Conservation (phyloP, 2,888 invertebrate species). For the Electrophaes corylata region DNA sequence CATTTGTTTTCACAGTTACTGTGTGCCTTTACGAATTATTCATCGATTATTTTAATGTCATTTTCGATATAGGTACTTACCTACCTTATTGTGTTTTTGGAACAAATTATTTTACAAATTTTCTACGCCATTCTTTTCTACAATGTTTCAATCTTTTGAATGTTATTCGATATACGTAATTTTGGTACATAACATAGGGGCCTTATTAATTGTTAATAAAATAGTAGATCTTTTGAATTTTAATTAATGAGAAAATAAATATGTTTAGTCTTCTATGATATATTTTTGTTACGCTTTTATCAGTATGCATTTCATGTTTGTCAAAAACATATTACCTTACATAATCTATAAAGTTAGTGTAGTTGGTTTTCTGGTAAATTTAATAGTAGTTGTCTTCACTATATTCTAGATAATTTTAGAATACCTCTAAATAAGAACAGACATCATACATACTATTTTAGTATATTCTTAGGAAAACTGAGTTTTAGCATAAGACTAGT, state of each 20-base stretch:
- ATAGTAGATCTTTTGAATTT: slow-evolving; percentile 56
- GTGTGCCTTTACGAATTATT: slow-evolving; percentile 3
- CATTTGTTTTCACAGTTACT: neutral
- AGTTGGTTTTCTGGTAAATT: neutral
- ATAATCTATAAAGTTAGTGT: neutral
- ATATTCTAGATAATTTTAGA: too few species aligned
- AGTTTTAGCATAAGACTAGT: neutral
- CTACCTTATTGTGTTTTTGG: slow-evolving; percentile 15
- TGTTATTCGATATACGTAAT: slow-evolving; percentile 75
- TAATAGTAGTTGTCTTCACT: neutral
- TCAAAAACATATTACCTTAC: slow-evolving; percentile 42
- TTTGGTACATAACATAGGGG: slow-evolving; percentile 75
- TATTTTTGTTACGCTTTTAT: slow-evolving; percentile 81
- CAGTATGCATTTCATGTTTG: slow-evolving; percentile 63
- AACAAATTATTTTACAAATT: slow-evolving; percentile 20
- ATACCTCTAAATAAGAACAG: too few species aligned
- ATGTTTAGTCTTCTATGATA: slow-evolving; percentile 71
- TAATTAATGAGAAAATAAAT: slow-evolving; percentile 56
- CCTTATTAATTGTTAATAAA: slow-evolving; percentile 62
- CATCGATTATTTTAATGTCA: slow-evolving; percentile 13
- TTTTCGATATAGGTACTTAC: neutral
- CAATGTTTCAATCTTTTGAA: slow-evolving; percentile 50
- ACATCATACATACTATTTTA: too few species aligned
- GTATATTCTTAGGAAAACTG: too few species aligned
- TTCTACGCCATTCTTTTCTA: slow-evolving; percentile 19